phyloP scores from a whole-genome alignment of 1,140 invertebrate genomes.

The Triops longicaudatus region DNA sequence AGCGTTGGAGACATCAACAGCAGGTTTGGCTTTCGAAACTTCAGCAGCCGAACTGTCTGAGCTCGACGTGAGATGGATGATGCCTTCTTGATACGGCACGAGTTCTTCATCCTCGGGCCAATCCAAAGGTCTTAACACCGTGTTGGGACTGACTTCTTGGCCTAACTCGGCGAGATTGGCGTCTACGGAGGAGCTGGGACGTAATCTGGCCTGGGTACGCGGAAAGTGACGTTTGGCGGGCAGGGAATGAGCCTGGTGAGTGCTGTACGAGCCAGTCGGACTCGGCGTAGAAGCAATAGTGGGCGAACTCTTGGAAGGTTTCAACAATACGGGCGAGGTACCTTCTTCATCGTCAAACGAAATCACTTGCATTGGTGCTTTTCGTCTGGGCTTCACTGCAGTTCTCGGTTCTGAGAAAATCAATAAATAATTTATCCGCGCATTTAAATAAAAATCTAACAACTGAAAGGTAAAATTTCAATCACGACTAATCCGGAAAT shows the following conservation, averaged over 20 bases:
- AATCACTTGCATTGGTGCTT: neutral
- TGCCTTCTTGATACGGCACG: slow-evolving; percentile 18
- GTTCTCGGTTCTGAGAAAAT: neutral
- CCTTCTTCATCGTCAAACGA: neutral
- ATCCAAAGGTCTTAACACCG: slow-evolving; percentile 34
- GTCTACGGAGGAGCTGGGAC: neutral
- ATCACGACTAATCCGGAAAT: no score
- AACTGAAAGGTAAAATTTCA: no score
- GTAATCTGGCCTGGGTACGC: neutral
- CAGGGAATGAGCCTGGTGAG: neutral
- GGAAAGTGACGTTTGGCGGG: neutral
- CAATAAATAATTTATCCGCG: no score
- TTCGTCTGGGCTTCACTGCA: neutral
- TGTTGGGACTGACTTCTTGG: neutral
- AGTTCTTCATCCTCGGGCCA: slow-evolving; percentile 26
- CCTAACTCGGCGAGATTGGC: neutral
- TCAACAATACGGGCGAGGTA: neutral
- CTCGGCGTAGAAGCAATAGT: neutral
- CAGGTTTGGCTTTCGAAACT: neutral
- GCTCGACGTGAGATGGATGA: slow-evolving; percentile 22
- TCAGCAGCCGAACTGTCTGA: neutral
- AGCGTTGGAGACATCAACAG: neutral
- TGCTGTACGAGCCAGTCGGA: neutral
- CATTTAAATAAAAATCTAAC: no score
- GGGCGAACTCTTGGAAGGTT: neutral